Evolutionary conservation across 2,888 invertebrate species (phyloP).

Genomic region (Phorcus lineatus): DNA sequence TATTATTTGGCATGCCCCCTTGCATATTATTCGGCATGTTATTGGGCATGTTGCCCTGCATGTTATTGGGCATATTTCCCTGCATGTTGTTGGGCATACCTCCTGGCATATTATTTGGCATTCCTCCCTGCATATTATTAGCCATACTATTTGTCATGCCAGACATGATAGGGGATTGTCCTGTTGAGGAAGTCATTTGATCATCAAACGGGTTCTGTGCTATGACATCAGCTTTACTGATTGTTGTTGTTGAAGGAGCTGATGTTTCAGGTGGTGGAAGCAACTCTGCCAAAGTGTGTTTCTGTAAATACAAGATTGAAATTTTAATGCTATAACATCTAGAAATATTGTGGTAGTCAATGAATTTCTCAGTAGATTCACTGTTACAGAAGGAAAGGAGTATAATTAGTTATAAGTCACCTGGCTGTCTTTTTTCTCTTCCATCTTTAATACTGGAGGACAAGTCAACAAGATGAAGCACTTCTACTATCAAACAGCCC

Average conservation of each 20-base stretch:
- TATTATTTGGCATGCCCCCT: constrained; percentile 2
- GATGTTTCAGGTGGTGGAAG: constrained; percentile 45
- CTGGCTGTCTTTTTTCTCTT: constrained; percentile 27
- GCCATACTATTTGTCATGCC: neutral
- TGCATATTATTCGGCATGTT: constrained; percentile 14
- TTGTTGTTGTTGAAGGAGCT: constrained; percentile 39
- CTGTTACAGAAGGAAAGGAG: neutral
- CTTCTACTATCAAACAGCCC: too few species aligned
- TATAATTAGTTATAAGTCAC: neutral
- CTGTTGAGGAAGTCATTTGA: constrained; percentile 3
- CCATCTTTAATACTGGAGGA: neutral
- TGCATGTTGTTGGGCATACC: constrained; percentile 14
- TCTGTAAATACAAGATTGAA: constrained; percentile 32
- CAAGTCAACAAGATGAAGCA: too few species aligned
- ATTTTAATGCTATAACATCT: neutral
- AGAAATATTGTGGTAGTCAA: neutral
- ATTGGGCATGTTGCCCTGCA: constrained; percentile 7
- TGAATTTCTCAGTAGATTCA: neutral
- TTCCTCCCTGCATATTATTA: constrained; percentile 2
- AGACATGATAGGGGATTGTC: constrained; percentile 22
- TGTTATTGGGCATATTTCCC: constrained; percentile 14
- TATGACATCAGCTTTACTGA: constrained; percentile 16
- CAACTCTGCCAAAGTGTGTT: constrained; percentile 47
- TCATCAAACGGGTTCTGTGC: constrained; percentile 28
- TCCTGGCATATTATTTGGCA: constrained; percentile 1